phyloP scores from a whole-genome alignment of 2,113 vertebrate species.

The Strix aluco region DNA sequence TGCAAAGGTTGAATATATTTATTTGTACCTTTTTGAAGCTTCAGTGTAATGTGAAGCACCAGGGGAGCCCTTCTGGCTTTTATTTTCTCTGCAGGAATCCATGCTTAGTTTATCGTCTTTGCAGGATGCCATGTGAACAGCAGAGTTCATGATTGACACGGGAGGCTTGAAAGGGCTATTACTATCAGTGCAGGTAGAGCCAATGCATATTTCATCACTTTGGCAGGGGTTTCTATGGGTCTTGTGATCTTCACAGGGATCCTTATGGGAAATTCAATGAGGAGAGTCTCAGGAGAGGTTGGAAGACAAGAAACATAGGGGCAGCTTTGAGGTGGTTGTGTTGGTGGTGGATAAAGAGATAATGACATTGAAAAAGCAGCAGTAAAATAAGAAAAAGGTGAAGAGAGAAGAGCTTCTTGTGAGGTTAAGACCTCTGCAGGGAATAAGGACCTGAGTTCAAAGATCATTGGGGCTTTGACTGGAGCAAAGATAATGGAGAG shows the following conservation, averaged over 20 bases:
- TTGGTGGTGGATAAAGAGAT: background rate
- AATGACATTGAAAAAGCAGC: background rate
- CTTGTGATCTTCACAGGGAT: constrained; percentile 5
- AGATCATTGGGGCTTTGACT: background rate
- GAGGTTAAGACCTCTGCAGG: background rate
- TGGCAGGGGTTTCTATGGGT: background rate
- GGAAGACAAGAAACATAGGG: background rate
- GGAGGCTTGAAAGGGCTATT: background rate
- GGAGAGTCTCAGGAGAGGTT: background rate
- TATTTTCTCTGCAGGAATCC: constrained; percentile 28
- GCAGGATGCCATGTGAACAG: background rate
- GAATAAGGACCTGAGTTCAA: background rate
- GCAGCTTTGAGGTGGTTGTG: background rate
- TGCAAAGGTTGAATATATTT: background rate
- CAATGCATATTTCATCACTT: constrained; percentile 24
- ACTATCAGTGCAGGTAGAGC: background rate
- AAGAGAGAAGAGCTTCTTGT: background rate
- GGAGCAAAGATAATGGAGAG: background rate
- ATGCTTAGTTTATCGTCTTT: constrained; percentile 6
- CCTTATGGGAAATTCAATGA: constrained; percentile 10
- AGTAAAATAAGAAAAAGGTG: background rate
- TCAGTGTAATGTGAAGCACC: background rate
- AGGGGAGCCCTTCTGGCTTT: constrained; percentile 7
- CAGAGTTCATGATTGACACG: background rate
- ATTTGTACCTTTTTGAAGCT: background rate